Conservation (phyloP, 2,797 vertebrate species). For the Cuculus canorus region DNA sequence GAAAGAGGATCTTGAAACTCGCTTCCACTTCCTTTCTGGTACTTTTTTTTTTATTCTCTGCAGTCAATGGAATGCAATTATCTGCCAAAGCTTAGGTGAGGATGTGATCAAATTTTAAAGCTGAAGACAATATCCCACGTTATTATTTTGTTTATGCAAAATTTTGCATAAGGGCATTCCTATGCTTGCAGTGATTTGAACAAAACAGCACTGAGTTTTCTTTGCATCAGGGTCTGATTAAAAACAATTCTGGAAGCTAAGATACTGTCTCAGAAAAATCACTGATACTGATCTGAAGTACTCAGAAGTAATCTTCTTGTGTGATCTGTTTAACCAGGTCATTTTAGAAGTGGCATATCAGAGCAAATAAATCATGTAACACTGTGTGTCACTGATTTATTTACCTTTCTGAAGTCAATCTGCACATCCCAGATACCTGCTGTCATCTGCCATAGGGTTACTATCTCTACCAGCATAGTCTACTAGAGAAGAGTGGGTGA, state of each 20-base stretch:
- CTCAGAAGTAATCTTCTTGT: neutral
- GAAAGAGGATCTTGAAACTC: neutral
- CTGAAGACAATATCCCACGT: neutral
- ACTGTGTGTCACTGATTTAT: neutral
- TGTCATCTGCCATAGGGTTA: neutral
- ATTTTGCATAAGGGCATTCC: neutral
- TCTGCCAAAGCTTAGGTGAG: neutral
- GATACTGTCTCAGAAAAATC: neutral
- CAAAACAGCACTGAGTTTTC: neutral
- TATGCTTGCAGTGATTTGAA: neutral
- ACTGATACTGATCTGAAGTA: neutral
- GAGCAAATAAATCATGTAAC: neutral
- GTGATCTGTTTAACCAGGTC: neutral
- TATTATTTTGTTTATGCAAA: neutral
- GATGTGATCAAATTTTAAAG: neutral
- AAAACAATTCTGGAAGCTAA: neutral
- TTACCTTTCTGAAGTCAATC: neutral
- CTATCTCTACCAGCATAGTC: neutral
- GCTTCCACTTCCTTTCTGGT: neutral
- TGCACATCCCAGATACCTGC: neutral
- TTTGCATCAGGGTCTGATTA: neutral
- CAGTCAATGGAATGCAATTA: neutral
- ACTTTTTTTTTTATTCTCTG: neutral
- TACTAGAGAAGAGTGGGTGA: neutral
- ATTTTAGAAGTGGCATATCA: neutral